phyloP scores from a whole-genome alignment of 2,113 vertebrate genomes.

The Megaceryle torquata region DNA sequence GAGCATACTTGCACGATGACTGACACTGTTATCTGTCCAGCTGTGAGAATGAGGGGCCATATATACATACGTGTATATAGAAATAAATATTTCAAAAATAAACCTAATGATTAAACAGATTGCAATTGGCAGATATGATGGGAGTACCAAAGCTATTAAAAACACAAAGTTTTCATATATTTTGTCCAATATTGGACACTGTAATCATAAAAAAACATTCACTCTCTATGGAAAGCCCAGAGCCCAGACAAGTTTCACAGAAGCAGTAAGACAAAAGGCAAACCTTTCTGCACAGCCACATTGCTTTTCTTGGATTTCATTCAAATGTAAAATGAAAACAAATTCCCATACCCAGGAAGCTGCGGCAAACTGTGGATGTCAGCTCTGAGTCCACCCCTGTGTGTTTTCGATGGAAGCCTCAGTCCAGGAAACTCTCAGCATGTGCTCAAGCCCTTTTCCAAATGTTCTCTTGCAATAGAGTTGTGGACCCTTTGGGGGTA shows the following conservation, averaged over 20 bases:
- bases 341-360: not conserved
- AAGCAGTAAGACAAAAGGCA: constrained; percentile 1
- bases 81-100: not conserved
- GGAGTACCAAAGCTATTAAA: not conserved
- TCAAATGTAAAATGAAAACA: constrained; percentile 27
- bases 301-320: not conserved
- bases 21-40: not conserved
- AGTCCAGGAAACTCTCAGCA: not conserved
- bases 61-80: not conserved
- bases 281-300: not conserved
- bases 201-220: not conserved
- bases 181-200: not conserved
- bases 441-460: not conserved
- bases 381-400: not conserved
- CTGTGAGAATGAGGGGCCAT: not conserved
- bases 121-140: not conserved
- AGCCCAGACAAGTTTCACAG: not conserved
- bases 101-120: not conserved
- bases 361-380: not conserved
- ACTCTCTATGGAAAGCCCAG: not conserved
- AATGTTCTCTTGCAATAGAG: not conserved
- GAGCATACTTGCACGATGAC: not conserved
- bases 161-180: not conserved
- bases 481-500: not conserved
- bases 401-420: not conserved